Evolutionary conservation across 2,888 invertebrate genomes (phyloP).

Genomic region (Eupithecia insigniata): DNA sequence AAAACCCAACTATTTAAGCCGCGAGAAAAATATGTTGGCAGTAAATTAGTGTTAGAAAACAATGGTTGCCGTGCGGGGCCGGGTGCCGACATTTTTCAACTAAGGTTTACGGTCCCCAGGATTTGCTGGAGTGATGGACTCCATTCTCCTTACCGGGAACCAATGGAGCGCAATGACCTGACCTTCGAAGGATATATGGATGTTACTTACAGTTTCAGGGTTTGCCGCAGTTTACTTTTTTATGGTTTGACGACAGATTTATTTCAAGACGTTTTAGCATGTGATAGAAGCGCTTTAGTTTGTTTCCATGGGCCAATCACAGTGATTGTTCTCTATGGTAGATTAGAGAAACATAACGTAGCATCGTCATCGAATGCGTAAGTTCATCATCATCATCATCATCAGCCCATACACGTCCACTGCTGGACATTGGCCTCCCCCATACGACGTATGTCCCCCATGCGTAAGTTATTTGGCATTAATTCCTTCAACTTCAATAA

Average conservation of each 20-base stretch:
- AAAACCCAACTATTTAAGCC: slow-evolving; percentile 50
- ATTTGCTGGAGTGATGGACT: slow-evolving; percentile 40
- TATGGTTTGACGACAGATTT: slow-evolving; percentile 18
- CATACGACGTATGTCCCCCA: no score
- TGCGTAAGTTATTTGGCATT: no score
- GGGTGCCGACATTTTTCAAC: slow-evolving; percentile 54
- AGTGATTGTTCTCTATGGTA: background rate
- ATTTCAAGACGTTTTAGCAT: background rate
- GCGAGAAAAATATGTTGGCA: slow-evolving; percentile 57
- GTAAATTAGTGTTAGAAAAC: slow-evolving; percentile 63
- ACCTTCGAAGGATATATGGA: slow-evolving; percentile 36
- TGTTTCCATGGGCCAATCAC: background rate
- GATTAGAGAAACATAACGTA: background rate
- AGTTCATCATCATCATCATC: no score
- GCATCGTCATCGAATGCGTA: background rate
- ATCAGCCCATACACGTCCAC: no score
- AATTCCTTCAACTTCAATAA: no score
- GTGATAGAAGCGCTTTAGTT: background rate
- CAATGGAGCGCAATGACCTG: slow-evolving; percentile 37
- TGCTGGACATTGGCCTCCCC: no score
- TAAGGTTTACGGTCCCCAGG: slow-evolving; percentile 48
- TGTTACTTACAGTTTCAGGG: slow-evolving; percentile 30
- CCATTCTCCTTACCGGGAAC: slow-evolving; percentile 28
- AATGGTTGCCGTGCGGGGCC: slow-evolving; percentile 48
- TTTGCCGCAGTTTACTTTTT: slow-evolving; percentile 25